Evolutionary conservation across 2,797 vertebrate species (phyloP).

Genomic region (Galago senegalensis): DNA sequence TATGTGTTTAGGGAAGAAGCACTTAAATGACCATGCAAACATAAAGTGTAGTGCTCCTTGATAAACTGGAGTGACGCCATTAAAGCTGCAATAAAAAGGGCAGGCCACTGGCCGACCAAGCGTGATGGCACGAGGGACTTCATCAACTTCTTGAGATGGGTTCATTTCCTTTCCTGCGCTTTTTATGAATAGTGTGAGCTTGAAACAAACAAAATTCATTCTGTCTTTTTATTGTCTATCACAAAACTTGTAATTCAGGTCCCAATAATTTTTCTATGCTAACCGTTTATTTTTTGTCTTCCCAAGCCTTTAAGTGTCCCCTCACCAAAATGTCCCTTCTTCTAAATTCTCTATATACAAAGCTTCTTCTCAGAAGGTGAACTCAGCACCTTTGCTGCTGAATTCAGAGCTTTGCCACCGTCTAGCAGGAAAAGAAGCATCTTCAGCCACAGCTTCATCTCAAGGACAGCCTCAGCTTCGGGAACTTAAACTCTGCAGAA

Average conservation of each 20-base stretch:
- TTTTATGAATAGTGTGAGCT: background rate
- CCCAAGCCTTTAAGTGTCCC: background rate
- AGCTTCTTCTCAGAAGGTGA: background rate
- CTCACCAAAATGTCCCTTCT: background rate
- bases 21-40: conserved; percentile 37
- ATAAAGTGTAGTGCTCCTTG: conserved; percentile 55
- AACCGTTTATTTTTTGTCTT: background rate
- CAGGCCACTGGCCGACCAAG: background rate
- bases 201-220: background rate
- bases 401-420: background rate
- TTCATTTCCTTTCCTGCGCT: background rate
- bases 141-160: background rate
- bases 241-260: background rate
- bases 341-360: background rate
- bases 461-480: background rate
- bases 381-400: background rate
- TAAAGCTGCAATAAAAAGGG: background rate
- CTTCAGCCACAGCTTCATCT: fast-evolving
- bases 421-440: background rate
- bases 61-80: background rate
- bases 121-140: background rate
- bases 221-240: background rate
- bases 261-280: background rate
- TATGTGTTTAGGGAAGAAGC: conserved; percentile 39
- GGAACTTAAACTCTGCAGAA: background rate